These are phyloP conservation scores for Drosophila phalerata DNA, from an alignment of 2,888 invertebrate genomes.

Conservation along the genomic window DNA sequence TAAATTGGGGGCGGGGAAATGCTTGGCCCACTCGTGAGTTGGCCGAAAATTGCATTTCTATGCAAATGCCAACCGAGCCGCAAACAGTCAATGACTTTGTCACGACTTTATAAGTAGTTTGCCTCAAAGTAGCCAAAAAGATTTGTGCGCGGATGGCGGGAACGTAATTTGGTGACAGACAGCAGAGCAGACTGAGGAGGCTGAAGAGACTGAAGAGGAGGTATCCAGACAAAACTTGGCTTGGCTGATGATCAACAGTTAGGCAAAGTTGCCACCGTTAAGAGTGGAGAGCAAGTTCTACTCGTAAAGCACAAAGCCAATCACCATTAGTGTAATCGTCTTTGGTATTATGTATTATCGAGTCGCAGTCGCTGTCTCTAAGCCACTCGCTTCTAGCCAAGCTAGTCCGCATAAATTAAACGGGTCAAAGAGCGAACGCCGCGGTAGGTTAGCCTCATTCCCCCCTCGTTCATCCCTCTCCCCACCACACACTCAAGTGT, in stretches of 20 bases:
- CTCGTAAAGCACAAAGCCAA: conserved; percentile 75
- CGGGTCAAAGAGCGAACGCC: conserved; percentile 57
- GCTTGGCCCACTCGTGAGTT: conserved; percentile 51
- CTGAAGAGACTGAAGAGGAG: not conserved
- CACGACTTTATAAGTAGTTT: conserved; percentile 81
- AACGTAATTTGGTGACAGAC: conserved; percentile 47
- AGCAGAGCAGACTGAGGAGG: not conserved
- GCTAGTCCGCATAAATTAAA: conserved; percentile 71
- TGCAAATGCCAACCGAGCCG: conserved; percentile 71
- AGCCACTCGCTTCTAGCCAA: conserved; percentile 22
- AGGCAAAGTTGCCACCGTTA: conserved; percentile 73
- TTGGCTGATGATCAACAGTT: conserved; percentile 78
- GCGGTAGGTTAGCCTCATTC: conserved; percentile 39
- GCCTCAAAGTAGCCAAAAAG: conserved; percentile 56
- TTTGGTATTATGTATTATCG: conserved; percentile 77
- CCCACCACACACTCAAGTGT: not conserved
- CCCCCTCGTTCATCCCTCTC: not conserved
- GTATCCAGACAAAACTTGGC: conserved; percentile 54
- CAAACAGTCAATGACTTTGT: conserved; percentile 80
- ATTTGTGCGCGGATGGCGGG: conserved; percentile 18
- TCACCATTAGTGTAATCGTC: conserved; percentile 81
- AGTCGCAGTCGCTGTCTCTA: conserved; percentile 28
- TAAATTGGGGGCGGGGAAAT: not conserved
- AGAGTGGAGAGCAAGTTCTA: conserved; percentile 41
- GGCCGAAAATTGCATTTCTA: conserved; percentile 80